Evolutionary conservation across 1,140 invertebrate genomes (phyloP).

Genomic region (Homalodisca vitripennis): DNA sequence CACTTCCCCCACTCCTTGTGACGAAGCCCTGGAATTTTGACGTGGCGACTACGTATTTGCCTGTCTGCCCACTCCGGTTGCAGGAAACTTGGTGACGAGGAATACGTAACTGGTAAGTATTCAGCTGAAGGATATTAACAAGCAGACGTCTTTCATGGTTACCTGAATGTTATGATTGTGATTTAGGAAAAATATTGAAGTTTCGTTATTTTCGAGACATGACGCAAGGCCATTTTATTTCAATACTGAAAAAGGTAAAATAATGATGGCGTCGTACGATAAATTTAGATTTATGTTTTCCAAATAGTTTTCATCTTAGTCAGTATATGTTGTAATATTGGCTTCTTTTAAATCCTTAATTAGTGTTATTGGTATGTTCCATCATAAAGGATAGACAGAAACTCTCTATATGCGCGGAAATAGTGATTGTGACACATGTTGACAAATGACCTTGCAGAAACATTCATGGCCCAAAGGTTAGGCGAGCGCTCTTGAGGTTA

Average conservation of each 20-base stretch:
- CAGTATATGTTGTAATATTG: neutral
- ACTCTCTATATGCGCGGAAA: neutral
- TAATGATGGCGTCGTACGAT: slow-evolving; percentile 54
- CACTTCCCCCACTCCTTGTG: slow-evolving; percentile 55
- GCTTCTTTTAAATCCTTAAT: neutral
- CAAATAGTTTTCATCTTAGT: neutral
- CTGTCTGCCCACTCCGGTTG: slow-evolving; percentile 87
- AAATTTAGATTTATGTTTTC: slow-evolving; percentile 49
- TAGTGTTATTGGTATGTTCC: neutral
- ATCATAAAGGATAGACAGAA: neutral
- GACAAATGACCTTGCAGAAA: slow-evolving; percentile 30
- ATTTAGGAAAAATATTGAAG: slow-evolving; percentile 36
- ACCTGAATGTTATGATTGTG: slow-evolving; percentile 12
- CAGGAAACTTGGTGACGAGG: slow-evolving; percentile 90
- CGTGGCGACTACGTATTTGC: slow-evolving; percentile 92
- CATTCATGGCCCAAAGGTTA: slow-evolving; percentile 27
- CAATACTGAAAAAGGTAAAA: slow-evolving; percentile 46
- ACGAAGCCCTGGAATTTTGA: slow-evolving; percentile 90
- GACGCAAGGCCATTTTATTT: slow-evolving; percentile 43
- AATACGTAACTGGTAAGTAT: slow-evolving; percentile 70
- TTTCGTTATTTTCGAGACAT: slow-evolving; percentile 42
- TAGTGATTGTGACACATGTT: slow-evolving; percentile 26
- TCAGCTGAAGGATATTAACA: slow-evolving; percentile 67
- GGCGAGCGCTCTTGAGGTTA: slow-evolving; percentile 7
- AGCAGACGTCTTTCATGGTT: slow-evolving; percentile 47